Base-by-base conservation (phyloP, 2,797 vertebrate genomes). In the Tapirus indicus region DNA sequence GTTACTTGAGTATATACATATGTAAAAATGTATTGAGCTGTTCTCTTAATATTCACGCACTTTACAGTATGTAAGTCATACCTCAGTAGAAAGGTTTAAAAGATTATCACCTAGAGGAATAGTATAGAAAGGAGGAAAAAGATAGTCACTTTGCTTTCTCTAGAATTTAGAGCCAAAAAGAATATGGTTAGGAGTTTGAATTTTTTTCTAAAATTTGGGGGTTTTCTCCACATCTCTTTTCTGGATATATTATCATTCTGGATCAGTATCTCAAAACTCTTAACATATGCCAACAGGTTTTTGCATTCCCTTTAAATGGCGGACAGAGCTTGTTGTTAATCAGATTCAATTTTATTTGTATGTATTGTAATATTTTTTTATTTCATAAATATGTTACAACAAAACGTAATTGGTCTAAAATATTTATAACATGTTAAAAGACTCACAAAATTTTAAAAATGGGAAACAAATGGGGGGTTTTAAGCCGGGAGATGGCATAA, bases 381-480 rank as follows among this genome's bases (percentile, higher is more conserved):
- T 90, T 98, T 98, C 98, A 98, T 98, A 98, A 98, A 98, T 94
- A 17, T 95, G 97, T 97, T 97, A 97, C 92, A 35, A 98, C 56
- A 96, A 97, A 96, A 95, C 98, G 97, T 98, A 95, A 98, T 92
- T 93, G 95, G 97, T 98, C 97, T 98, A 96, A 98, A 98, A 94
- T 95, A 97, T 98, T 98, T 98, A 98, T 98, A 87, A 47, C 9
- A 78, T 29, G 87, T 72, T 54, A 64, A n/a, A 82, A 66, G 25
- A 62, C 47, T 62, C 54, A 64, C 44, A 49, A 47, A 69, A 23
- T 17, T 41, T 58, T 68, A 14, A 18, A 68, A 64, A 29, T 29
- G 23, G 47, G 27, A 80, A 47, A 58, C 41, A n/a, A 44, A 4
- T 47, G 20, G 23, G 7, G 13, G n/a, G 9, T 32, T 54, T 49